Evolutionary conservation across 2,797 vertebrate species (phyloP).

Genomic region (Lophotriccus pileatus): DNA sequence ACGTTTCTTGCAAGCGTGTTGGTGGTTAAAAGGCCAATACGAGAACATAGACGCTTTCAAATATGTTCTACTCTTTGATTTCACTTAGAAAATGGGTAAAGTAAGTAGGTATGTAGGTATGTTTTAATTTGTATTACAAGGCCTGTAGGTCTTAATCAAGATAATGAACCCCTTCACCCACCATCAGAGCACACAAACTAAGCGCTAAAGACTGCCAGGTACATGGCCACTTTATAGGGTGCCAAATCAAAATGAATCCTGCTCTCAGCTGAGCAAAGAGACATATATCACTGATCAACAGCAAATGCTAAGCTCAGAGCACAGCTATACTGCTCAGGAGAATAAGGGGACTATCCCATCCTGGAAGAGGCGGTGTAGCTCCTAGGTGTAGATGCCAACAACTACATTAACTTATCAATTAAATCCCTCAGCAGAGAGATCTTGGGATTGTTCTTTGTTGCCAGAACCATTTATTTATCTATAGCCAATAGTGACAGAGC

Average conservation of each 20-base stretch:
- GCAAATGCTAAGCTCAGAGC: neutral
- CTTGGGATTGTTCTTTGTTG: neutral
- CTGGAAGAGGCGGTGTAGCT: neutral
- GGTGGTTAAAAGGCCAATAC: no score
- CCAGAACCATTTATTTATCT: neutral
- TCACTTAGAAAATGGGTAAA: neutral
- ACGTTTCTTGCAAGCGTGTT: no score
- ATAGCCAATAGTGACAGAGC: neutral
- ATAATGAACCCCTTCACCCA: neutral
- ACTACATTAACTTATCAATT: constrained; percentile 49
- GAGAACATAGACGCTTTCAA: neutral
- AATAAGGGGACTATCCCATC: neutral
- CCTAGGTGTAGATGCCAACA: neutral
- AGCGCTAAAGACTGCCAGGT: neutral
- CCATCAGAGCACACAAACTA: neutral
- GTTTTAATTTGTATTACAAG: neutral
- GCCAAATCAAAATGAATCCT: neutral
- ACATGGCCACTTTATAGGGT: neutral
- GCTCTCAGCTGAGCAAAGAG: neutral
- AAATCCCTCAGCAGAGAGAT: neutral
- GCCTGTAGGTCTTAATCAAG: neutral
- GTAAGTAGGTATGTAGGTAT: neutral
- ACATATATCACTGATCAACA: neutral
- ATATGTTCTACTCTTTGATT: neutral
- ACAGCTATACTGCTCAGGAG: neutral